These are phyloP conservation scores for Ricordea florida DNA, from an alignment of 92 coral and sea anemone species.

Conservation along the genomic window DNA sequence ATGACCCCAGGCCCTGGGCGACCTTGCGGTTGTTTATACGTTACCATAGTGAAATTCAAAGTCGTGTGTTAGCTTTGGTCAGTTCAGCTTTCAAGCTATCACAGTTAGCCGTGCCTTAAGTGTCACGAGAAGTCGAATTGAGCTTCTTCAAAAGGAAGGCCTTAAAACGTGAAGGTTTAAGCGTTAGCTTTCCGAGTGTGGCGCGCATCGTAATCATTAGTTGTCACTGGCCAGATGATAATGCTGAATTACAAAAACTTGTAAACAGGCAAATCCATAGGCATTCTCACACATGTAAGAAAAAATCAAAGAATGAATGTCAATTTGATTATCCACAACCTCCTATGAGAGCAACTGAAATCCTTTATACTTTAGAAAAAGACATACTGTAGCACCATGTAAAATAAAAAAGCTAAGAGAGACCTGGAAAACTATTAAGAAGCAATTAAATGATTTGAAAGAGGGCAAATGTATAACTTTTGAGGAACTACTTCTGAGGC, in stretches of 20 bases:
- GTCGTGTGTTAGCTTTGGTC: too few relatives aligned
- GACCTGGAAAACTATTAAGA: constrained; percentile 45
- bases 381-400: background rate
- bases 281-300: constrained; percentile 68
- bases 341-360: constrained; percentile 58
- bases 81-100: too few relatives aligned
- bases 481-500: constrained; percentile 39
- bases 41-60: too few relatives aligned
- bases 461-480: constrained; percentile 61
- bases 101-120: too few relatives aligned
- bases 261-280: constrained; percentile 63
- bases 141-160: too few relatives aligned
- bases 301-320: constrained; percentile 35
- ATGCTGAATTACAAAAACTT: background rate
- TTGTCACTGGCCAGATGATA: background rate
- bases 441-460: constrained; percentile 39
- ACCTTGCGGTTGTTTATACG: too few relatives aligned
- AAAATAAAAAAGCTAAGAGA: constrained; percentile 18
- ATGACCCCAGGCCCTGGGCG: too few relatives aligned
- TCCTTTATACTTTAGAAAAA: constrained; percentile 54
- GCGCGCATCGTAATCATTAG: too few relatives aligned
- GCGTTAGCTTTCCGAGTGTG: too few relatives aligned
- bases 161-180: too few relatives aligned
- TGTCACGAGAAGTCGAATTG: too few relatives aligned
- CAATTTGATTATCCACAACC: constrained; percentile 67